Base-by-base conservation (phyloP, 2,113 vertebrate genomes). In the Ploceus nigricollis region DNA sequence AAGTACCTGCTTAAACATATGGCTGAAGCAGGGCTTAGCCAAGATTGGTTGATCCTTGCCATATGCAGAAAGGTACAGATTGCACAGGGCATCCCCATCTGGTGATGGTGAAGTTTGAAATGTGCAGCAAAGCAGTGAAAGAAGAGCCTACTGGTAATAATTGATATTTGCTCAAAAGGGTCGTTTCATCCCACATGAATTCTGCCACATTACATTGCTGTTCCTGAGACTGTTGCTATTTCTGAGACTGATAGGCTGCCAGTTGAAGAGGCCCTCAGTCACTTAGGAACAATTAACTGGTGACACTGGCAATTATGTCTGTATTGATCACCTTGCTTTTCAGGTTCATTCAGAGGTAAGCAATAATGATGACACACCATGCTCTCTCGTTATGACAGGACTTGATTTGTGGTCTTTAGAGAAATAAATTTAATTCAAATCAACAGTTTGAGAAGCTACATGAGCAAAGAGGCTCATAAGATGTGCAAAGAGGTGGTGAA, bases 221-320 rank as follows among this genome's bases (percentile, higher is more conserved):
- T 51, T 89, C 64, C 60, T 75, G 78, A 78, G 87, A 50, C 73
- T 79, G 85, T 60, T 75, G 48, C 44, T 51, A 10, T 65, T 92
- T 83, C 73, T 77, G 73, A 77, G 80, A 48, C 76, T 78, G 83
- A 95, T 35, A 61, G 17, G n/a, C 31, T 89, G 78, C 73, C 27
- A 25, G 44, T 3, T 37, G 44, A 65, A 77, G 63, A 92, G 22
- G 39, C 23, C 31, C 23, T 66, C 40, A 56, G 53, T 51, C 3
- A 5, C 56, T 79, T 35, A 45, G 72, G 70, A 73, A 35, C 64
- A 78, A 45, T 84, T 66, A 90, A 61, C 37, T 65, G 44, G 30
- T 91, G 80, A 82, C 70, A 82, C 65, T 73, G 89, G 65, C 82
- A 92, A 95, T 95, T 92, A 90, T 44, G 50, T 44, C 78, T 61